A percentile compares a stretch with the other conserved stretches of the same genome.
Conservation (phyloP, 2,113 vertebrate species). For the Paramisgurnus dabryanus region DNA sequence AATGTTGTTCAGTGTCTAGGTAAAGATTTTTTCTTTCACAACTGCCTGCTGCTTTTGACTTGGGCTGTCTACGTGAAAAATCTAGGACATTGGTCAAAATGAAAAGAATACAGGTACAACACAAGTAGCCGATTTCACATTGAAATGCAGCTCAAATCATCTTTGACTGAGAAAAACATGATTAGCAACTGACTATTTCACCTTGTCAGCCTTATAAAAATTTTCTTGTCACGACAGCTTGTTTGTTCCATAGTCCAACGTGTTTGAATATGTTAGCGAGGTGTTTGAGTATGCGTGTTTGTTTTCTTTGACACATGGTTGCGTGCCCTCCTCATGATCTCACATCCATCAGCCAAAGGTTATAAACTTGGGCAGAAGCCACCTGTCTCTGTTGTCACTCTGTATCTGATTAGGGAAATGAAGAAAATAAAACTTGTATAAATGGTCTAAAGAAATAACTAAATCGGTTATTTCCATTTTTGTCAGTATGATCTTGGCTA, state of each 20-base stretch:
- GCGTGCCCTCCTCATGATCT: constrained; percentile 55
- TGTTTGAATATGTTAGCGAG: constrained; percentile 23
- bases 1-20: not conserved
- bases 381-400: constrained; percentile 61
- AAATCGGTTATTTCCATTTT: not conserved
- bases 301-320: constrained; percentile 50
- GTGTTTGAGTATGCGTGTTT: constrained; percentile 50
- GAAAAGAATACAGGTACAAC: not conserved
- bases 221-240: constrained; percentile 22
- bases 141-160: not conserved
- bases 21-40: not conserved
- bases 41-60: not conserved
- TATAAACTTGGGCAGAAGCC: constrained; percentile 64
- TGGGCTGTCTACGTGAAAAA: not conserved
- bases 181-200: constrained; percentile 23
- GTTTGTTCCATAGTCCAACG: constrained; percentile 4
- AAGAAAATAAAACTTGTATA: constrained; percentile 48
- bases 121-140: not conserved
- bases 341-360: constrained; percentile 70
- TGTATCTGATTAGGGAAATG: constrained; percentile 63
- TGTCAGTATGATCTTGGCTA: too few relatives aligned
- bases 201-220: not conserved
- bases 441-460: constrained; percentile 28
- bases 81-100: not conserved
- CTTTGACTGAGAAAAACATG: not conserved